Base-by-base conservation (phyloP, 2,113 vertebrate species). In the Dicerorhinus sumatrensis region DNA sequence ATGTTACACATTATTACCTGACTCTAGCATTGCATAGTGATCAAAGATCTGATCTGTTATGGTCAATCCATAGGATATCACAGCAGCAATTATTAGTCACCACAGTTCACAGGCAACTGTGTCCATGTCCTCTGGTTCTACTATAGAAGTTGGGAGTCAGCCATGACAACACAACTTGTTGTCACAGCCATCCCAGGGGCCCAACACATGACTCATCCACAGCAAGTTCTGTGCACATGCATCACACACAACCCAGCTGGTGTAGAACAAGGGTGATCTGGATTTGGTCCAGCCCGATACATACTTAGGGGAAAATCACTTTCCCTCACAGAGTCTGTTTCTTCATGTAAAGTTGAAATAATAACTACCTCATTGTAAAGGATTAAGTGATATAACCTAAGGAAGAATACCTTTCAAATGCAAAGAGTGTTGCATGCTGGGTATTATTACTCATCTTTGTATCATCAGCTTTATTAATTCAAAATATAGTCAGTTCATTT, bases 401-500 rank as follows among this genome's bases (percentile, higher is more conserved):
- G 27, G 51, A 80, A 84, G 36, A 39, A 70, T 42, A 36, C 70
- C 29, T 77, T 87, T 92, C 60, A 51, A 83, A 70, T 69, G 25
- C 46, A 62, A 83, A 91, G 70, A 75, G 18, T 21, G n/a, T 60
- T 85, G 39, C 10, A 21, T 42, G 4, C n/a, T 51, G 17, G 23
- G 36, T 85, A 5, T 42, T 89, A 56, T 62, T 84, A 51, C 87
- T 79, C 33, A 92, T 79, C 54, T 56, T 91, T 90, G 10, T 82
- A 76, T 60, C 60, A 25, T 33, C 16, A 85, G 46, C 11, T 85
- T 96, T 46, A 39, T 63, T 86, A 27, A 87, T 75, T 96, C 51
- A 75, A 89, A 96, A 58, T 65, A 76, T n/a, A 51, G 31, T 75
- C 5, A 7, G 13, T 80, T 95, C 42, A 93, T 76, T 65, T 94